Evolutionary conservation across 2,888 invertebrate species (phyloP).

Genomic region (Synanthedon myopaeformis): DNA sequence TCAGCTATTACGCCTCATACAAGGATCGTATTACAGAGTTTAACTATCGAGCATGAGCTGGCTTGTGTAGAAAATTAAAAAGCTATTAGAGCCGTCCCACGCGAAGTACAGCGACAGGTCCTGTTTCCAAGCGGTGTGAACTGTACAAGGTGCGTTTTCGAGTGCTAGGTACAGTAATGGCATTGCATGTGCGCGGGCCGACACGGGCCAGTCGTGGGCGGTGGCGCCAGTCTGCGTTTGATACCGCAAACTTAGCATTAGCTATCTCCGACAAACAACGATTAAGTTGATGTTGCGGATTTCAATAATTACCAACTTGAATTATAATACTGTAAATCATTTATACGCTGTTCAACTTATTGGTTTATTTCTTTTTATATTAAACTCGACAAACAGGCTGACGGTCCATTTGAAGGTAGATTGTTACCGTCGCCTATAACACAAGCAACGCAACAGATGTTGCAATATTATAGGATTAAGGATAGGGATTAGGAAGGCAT

Average conservation of each 20-base stretch:
- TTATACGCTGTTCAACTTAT: background rate
- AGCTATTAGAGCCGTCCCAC: constrained; percentile 56
- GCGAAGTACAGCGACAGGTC: constrained; percentile 7
- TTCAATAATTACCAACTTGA: constrained; percentile 38
- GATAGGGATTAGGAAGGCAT: too few species aligned
- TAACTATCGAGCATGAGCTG: constrained; percentile 42
- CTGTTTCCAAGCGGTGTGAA: constrained; percentile 28
- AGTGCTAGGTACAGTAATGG: constrained; percentile 5
- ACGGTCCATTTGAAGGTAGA: too few species aligned
- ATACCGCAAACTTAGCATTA: constrained; percentile 15
- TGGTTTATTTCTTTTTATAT: too few species aligned
- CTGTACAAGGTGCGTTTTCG: constrained; percentile 1
- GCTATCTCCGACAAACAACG: constrained; percentile 26
- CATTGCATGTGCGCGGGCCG: constrained; percentile 16
- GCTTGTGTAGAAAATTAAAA: constrained; percentile 61
- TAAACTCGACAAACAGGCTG: too few species aligned
- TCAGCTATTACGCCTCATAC: constrained; percentile 26
- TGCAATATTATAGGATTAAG: too few species aligned
- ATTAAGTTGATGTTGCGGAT: constrained; percentile 38
- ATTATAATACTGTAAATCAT: background rate
- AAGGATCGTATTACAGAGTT: constrained; percentile 33
- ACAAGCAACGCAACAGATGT: too few species aligned
- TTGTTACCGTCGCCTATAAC: too few species aligned
- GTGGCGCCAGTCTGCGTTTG: constrained; percentile 25
- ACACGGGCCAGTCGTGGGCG: constrained; percentile 24